Base-by-base conservation (phyloP, 2,113 vertebrate genomes). In the Fukomys damarensis region DNA sequence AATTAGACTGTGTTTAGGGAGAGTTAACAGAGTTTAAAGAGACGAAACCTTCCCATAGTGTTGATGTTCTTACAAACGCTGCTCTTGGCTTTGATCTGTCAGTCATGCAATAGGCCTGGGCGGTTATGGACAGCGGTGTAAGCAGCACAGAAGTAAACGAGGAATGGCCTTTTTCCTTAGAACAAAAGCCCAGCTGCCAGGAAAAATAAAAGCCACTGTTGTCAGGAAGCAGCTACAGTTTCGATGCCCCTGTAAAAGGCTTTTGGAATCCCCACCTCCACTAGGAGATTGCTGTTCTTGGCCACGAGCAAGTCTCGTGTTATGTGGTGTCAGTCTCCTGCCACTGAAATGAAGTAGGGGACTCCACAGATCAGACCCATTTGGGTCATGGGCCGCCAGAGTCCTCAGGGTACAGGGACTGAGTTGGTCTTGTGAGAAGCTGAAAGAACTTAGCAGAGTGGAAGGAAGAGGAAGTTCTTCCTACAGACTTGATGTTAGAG, bases 161-260 rank as follows among this genome's bases (percentile, higher is more conserved):
- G 30, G 84, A 84, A 19, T 63, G 43, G 28, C 4, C 5, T 79
- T 52, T 52, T 95, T 94, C 79, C 84, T 90, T 96, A 92, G 43
- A 86, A 77, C 28, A 81, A 93, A 95, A 89, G 77, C 5, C 52
- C 70, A 83, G 38, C 43, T 72, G 65, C 72, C n/a, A 63, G 74
- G 41, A 89, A 46, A 82, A 92, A 81, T 56, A n/a, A 93, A 87
- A 83, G 32, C 43, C 58, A 89, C 10, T 63, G 16, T 14, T 91
- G 82, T 46, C 35, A 87, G 22, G n/a, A 90, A 93, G 63, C 9
- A 83, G 5, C 11, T 2, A 83, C 4, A 82, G 41, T 38, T 52
- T 93, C 59, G 65, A 76, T 82, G 30, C 93, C 43, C 80, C 30
- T 68, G 12, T 88, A 3, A 76, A 76, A 86, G 46, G 7, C 58